Evolutionary conservation across 2,888 invertebrate species (phyloP).

Genomic region (Cantharis flavilabris): DNA sequence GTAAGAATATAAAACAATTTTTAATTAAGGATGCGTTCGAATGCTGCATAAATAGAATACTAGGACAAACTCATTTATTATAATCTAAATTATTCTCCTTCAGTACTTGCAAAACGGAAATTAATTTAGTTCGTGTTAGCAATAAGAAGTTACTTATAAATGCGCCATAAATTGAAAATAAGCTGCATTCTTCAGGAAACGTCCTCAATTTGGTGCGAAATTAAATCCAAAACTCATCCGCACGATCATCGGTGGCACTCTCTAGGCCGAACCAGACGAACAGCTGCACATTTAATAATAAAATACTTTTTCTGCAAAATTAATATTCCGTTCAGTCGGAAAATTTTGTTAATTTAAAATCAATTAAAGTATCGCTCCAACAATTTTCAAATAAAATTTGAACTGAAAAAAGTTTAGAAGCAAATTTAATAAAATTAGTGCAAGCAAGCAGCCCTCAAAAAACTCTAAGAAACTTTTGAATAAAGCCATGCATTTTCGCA

Average conservation of each 20-base stretch:
- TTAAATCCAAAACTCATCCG: neutral
- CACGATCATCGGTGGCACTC: neutral
- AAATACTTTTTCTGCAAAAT: neutral
- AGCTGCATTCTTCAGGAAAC: neutral
- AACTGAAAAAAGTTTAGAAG: neutral
- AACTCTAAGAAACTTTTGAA: constrained; percentile 7
- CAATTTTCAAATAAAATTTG: neutral
- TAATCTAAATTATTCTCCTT: neutral
- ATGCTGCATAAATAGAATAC: constrained; percentile 8
- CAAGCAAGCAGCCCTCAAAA: neutral
- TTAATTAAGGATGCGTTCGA: constrained; percentile 16
- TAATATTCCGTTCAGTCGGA: neutral
- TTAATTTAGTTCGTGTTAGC: constrained; percentile 3
- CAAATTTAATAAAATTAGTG: neutral
- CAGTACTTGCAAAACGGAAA: neutral
- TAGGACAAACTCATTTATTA: constrained; percentile 13
- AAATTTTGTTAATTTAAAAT: neutral
- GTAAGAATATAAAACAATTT: constrained; percentile 7
- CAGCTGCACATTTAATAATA: neutral
- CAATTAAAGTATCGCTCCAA: neutral
- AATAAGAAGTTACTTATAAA: neutral
- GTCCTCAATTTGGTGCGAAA: neutral
- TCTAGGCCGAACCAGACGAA: neutral
- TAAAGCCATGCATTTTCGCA: constrained; percentile 17
- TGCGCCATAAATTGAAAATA: neutral